Conservation (phyloP, 37 sponge, comb jelly and placozoan species). For the Bolinopsis microptera region DNA sequence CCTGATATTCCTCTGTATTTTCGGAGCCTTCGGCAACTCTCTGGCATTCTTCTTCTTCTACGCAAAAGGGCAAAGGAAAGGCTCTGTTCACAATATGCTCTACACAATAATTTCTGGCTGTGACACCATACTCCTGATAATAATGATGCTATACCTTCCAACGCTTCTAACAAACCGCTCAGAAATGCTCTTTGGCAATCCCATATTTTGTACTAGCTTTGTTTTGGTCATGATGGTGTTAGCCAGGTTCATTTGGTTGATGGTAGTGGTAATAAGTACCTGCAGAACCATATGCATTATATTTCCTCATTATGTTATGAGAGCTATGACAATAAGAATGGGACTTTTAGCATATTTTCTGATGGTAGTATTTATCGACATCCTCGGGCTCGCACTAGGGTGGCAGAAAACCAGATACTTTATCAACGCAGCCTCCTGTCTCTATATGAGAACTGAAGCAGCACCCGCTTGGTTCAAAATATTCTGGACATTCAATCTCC, state of each 20-base stretch:
- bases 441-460: background rate
- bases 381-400: background rate
- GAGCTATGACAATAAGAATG: background rate
- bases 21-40: background rate
- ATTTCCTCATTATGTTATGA: background rate
- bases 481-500: background rate
- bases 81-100: background rate
- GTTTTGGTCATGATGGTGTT: background rate
- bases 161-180: background rate
- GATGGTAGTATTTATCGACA: background rate
- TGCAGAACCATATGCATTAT: background rate
- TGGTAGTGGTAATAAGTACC: background rate
- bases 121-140: background rate
- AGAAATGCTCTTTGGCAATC: background rate
- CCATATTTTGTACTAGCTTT: background rate
- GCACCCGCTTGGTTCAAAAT: background rate
- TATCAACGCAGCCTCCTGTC: background rate
- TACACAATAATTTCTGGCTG: background rate
- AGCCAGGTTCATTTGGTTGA: background rate
- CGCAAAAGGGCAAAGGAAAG: background rate
- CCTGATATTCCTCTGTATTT: background rate
- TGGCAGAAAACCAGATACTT: background rate
- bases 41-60: background rate
- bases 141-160: background rate
- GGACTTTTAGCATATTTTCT: background rate